Percentiles rank a stretch among this genome's conserved stretches.
Evolutionary conservation across 1,140 invertebrate species (phyloP).

Genomic region (Zaprionus ornatus): DNA sequence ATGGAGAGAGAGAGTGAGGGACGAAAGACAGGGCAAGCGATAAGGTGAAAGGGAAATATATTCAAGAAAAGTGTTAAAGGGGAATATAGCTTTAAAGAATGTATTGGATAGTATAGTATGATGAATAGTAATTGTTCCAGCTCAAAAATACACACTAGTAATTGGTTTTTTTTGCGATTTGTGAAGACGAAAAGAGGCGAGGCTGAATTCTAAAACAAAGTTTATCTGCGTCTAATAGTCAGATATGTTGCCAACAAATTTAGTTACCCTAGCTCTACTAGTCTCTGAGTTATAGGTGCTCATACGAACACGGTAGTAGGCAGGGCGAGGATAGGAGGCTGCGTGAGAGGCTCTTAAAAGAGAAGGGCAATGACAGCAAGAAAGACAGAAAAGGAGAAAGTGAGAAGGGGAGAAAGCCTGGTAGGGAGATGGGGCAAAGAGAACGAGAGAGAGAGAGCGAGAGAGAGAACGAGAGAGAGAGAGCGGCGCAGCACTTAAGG

Average conservation of each 20-base stretch:
- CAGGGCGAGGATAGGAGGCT: too few species aligned
- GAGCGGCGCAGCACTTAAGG: neutral
- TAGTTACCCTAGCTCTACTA: too few species aligned
- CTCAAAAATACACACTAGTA: too few species aligned
- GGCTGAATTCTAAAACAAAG: too few species aligned
- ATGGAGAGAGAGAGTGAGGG: neutral
- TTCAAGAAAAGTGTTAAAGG: neutral
- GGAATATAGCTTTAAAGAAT: neutral
- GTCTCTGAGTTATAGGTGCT: too few species aligned
- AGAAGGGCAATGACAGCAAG: neutral
- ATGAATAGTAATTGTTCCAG: too few species aligned
- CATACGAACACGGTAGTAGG: too few species aligned
- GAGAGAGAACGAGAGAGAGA: neutral
- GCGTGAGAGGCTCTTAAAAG: neutral
- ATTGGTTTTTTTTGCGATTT: too few species aligned
- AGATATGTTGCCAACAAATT: too few species aligned
- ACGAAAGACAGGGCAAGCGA: neutral
- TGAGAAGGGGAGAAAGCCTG: neutral
- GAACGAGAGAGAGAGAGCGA: neutral
- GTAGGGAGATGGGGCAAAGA: neutral
- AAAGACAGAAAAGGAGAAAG: neutral
- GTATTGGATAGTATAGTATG: too few species aligned
- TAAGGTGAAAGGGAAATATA: neutral
- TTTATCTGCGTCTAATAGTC: too few species aligned
- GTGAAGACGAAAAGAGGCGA: too few species aligned